A percentile compares a stretch with the other conserved stretches of the same genome.
Conservation (phyloP, 2,888 invertebrate species). For the Drosophila multiciliata region DNA sequence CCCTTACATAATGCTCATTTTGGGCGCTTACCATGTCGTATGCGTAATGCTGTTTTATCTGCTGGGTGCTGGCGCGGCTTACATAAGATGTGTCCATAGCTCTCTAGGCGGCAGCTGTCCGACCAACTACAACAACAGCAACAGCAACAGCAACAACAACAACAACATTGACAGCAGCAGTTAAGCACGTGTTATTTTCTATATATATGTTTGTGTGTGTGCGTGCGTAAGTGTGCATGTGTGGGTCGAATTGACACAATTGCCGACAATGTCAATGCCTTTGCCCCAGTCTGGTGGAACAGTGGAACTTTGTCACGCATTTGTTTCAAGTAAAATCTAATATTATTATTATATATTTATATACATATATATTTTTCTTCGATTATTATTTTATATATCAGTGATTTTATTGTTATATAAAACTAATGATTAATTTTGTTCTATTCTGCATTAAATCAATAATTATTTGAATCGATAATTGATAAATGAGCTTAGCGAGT, state of each 20-base stretch:
- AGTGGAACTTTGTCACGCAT: slow-evolving; percentile 18
- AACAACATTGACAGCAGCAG: slow-evolving; percentile 18
- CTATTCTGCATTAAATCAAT: background rate
- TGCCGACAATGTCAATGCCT: slow-evolving; percentile 78
- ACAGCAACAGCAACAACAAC: slow-evolving; percentile 3
- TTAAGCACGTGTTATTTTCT: slow-evolving; percentile 42
- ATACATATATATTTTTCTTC: background rate
- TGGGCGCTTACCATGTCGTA: slow-evolving; percentile 47
- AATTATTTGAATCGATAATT: background rate
- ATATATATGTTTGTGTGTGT: background rate
- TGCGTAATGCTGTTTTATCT: slow-evolving; percentile 53
- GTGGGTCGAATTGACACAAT: slow-evolving; percentile 66
- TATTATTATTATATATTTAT: background rate
- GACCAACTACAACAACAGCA: slow-evolving; percentile 14
- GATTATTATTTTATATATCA: background rate
- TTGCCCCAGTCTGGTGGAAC: slow-evolving; percentile 45
- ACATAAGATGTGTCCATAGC: slow-evolving; percentile 53
- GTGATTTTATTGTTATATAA: background rate
- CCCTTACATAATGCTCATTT: slow-evolving; percentile 42
- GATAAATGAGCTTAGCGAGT: background rate
- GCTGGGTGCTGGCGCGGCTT: slow-evolving; percentile 31
- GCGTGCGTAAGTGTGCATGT: slow-evolving; percentile 6
- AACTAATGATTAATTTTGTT: background rate
- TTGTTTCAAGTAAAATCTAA: background rate
- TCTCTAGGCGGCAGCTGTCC: slow-evolving; percentile 36